Evolutionary conservation across 1,140 invertebrate genomes (phyloP).

Genomic region (Saccostrea echinata): DNA sequence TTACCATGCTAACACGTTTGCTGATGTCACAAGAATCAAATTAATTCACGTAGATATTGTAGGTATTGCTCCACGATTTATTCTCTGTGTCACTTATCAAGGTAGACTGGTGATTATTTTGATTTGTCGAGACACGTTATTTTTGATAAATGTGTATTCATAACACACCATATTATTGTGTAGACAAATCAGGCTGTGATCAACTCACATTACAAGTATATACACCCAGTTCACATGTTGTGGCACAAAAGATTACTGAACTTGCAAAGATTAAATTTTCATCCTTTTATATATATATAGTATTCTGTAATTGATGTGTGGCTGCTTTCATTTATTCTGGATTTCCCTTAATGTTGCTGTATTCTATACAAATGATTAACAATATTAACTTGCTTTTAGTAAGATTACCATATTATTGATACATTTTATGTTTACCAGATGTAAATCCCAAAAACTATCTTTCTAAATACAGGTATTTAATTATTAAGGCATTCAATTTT

Average conservation of each 20-base stretch:
- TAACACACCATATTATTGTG: slow-evolving; percentile 5
- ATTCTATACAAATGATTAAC: no score
- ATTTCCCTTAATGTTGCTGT: no score
- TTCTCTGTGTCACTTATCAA: slow-evolving; percentile 20
- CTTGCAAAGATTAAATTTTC: neutral
- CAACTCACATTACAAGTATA: slow-evolving; percentile 4
- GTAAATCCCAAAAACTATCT: no score
- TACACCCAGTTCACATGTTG: neutral
- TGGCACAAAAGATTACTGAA: neutral
- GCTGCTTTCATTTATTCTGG: neutral
- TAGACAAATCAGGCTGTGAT: neutral
- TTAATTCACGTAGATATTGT: slow-evolving; percentile 33
- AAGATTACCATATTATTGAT: no score
- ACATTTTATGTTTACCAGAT: no score
- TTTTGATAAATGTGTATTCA: slow-evolving; percentile 27
- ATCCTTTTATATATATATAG: neutral
- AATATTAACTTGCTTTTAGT: no score
- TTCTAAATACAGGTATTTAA: no score
- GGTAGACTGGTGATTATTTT: slow-evolving; percentile 30
- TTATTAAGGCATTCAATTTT: no score
- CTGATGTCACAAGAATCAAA: slow-evolving; percentile 33
- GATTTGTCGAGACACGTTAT: slow-evolving; percentile 24
- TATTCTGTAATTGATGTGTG: neutral
- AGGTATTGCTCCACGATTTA: slow-evolving; percentile 5
- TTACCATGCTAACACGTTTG: slow-evolving; percentile 17